Evolutionary conservation across 2,797 vertebrate species (phyloP), one percentile per base, ranked within the genome.

Genomic region (Gastrophryne carolinensis): DNA sequence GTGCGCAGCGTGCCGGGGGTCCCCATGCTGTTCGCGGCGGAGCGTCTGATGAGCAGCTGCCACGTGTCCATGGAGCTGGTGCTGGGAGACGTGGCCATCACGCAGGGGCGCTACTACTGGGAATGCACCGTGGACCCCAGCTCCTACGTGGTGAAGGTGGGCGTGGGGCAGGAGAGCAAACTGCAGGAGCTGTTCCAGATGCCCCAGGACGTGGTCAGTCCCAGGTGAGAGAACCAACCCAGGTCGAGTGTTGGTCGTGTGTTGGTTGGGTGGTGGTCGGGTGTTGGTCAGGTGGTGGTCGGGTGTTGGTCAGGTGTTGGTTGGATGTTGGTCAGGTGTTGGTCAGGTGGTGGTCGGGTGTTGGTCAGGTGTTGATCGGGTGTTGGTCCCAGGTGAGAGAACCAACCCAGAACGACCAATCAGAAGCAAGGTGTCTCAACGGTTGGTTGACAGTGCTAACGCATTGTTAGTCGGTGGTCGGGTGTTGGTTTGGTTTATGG

Each of bases 121-220:
- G 96, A 95, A 24, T 98, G 97, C 79, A 95, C 94, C 0, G 96
- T 99, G 80, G 96, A 98, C 78, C 96, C 96, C 13, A 94, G 94
- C 29, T 98, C 97, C 54, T 99, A 96, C 85, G 89, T 99, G 87
- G 96, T 98, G n/a, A 98, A 98, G 89, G 95, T 98, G 79, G 97
- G 97, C 37, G 96, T 98, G 1, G 97, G 95, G 21, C 91, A 96
- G 84, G 97, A 98, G 85, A 86, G 92, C 49, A 97, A 96, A 53
- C 90, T 99, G 26, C 96, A 98, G 80, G 96, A 98, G 79, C 97
- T 96, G 92, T 97, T 98, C 86, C 96, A 98, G 82, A 92, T 95
- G 62, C 94, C 97, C 0, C 93, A 97, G 68, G 96, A 98, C 0
- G 94, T 97, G 88, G 91, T 93, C 82, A 98, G 97, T 85, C 96